Evolutionary conservation across 30 jellyfish, hydroid and myxozoan genomes (phyloP), one percentile per base, ranked within the genome.

Genomic region (Hydractinia symbiolongicarpus): DNA sequence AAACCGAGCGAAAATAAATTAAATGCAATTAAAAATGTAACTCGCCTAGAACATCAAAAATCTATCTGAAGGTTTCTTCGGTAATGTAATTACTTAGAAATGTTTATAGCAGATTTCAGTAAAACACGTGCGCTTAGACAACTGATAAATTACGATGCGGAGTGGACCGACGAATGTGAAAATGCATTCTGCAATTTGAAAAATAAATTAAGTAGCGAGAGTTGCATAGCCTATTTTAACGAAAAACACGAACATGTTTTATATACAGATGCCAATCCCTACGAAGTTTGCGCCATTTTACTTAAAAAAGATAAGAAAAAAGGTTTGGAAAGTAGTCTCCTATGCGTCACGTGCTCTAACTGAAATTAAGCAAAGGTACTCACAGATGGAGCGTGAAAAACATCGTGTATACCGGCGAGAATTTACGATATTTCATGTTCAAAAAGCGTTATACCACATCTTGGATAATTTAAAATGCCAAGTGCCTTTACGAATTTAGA

Each of bases 311-410:
- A 58, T 58, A 16, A 58, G 19, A 58, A 58, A 30, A 11, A 58
- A 58, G 15, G 15, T 58, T 58, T 11, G 4, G 57, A 44, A 82
- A 82, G 86, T 82, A n/a, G 86, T 72, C 9, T 81, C 86, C 44
- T 82, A 69, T 82, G 76, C 90, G 61, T 64, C 78, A 21, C 74
- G 87, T 17, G 87, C 90, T 10, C 53, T 82, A 19, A 69, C 86
- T n/a, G 86, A 71, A 15, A 58, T 3, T 13, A 3, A 58, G 19
- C 69, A 58, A 58, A 58, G 69, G 3, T 58, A 58, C 69, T 58
- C 69, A 16, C 69, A 58, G 19, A 0, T 58, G 19, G 69, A 58
- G 19, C 19, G 69, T 16, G 69, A 58, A 58, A 58, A 58, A 58
- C 15, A 58, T 58, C 69, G 69, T 11, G 15, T 58, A 58, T 58